Percentiles rank a stretch among this genome's conserved stretches.
Evolutionary conservation across 1,140 invertebrate genomes (phyloP).

Genomic region (Drosophila nebulosa): DNA sequence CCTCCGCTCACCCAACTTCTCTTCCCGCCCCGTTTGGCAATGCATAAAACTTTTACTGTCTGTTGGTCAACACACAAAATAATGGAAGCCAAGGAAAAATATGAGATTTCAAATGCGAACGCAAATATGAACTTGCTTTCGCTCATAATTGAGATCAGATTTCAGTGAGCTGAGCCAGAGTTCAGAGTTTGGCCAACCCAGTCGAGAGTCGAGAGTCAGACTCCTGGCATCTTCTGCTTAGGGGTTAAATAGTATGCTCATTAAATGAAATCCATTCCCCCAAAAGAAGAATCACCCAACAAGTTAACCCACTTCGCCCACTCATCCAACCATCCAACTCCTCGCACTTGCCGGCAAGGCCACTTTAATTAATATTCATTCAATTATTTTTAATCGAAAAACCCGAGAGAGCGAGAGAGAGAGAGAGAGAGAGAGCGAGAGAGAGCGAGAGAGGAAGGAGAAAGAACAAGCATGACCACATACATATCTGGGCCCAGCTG

Average conservation of each 20-base stretch:
- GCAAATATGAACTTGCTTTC: constrained; percentile 28
- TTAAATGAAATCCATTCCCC: neutral
- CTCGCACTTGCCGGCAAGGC: neutral
- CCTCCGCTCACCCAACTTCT: neutral
- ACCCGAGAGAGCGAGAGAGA: neutral
- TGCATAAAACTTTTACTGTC: neutral
- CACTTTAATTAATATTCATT: constrained; percentile 52
- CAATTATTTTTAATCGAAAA: constrained; percentile 23
- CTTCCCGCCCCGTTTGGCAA: neutral
- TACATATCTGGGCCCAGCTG: neutral
- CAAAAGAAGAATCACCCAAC: too few relatives aligned
- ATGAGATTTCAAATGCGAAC: neutral
- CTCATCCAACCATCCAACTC: neutral
- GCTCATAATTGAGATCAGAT: constrained; percentile 68
- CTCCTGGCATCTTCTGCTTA: neutral
- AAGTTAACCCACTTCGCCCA: neutral
- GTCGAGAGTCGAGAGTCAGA: too few relatives aligned
- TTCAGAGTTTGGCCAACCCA: neutral
- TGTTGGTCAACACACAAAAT: neutral
- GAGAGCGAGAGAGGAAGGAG: neutral
- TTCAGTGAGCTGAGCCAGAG: constrained; percentile 28
- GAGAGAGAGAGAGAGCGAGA: neutral
- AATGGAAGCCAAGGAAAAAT: neutral
- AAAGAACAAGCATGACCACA: neutral
- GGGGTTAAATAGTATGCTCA: constrained; percentile 30